Evolutionary conservation across 2,888 invertebrate species (phyloP).

Genomic region (Pandemis heparana): DNA sequence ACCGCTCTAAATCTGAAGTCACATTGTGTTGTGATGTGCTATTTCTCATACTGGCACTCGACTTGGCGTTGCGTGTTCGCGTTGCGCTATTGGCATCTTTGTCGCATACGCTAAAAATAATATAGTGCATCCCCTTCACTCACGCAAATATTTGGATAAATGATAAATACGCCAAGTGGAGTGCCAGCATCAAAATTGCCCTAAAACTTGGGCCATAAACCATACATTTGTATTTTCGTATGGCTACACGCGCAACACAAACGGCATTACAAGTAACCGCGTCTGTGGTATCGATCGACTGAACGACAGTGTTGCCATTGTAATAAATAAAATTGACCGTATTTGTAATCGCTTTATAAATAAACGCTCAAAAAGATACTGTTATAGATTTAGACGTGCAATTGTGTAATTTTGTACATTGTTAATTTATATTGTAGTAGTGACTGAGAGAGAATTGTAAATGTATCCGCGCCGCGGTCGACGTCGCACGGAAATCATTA

Average conservation of each 20-base stretch:
- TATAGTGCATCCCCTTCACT: no score
- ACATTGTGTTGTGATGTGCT: background rate
- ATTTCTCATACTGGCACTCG: no score
- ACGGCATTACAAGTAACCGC: background rate
- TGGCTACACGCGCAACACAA: background rate
- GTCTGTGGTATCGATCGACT: constrained; percentile 22
- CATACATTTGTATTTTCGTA: background rate
- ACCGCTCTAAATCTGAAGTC: background rate
- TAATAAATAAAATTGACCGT: constrained; percentile 29
- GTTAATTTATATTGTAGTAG: constrained; percentile 47
- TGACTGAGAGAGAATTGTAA: constrained; percentile 58
- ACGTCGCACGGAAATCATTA: constrained; percentile 62
- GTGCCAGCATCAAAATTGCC: no score
- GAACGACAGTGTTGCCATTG: constrained; percentile 37
- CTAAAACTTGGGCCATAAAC: background rate
- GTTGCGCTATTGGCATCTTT: no score
- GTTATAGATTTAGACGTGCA: constrained; percentile 50
- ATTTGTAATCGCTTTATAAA: constrained; percentile 43
- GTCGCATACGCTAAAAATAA: no score
- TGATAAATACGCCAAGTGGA: no score
- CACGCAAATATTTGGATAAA: no score
- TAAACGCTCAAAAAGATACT: constrained; percentile 45
- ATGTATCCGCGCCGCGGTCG: constrained; percentile 69
- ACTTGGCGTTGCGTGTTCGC: no score
- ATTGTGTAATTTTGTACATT: constrained; percentile 54